Conservation (phyloP, 2,113 vertebrate genomes). For the Aptenodytes patagonicus region DNA sequence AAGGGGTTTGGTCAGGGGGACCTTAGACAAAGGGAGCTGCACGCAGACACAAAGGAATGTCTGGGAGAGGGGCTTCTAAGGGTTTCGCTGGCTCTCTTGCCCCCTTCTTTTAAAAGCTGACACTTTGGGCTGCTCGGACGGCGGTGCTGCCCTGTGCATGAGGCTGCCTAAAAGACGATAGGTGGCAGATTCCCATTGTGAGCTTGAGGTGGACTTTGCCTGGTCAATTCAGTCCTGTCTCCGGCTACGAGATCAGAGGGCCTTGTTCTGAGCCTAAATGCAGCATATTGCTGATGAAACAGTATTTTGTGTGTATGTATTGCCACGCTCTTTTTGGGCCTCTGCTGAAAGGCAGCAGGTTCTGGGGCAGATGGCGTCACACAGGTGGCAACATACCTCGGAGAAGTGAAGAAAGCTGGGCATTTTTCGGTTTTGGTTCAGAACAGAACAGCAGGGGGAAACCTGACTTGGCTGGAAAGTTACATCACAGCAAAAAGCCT, state of each 20-base stretch:
- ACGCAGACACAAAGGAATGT: not conserved
- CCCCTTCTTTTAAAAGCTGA: not conserved
- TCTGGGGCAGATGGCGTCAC: not conserved
- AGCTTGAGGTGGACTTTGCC: not conserved
- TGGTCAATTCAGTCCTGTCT: not conserved
- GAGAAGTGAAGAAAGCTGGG: not conserved
- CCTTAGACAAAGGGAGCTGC: constrained; percentile 9
- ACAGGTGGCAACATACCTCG: not conserved
- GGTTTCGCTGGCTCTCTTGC: not conserved
- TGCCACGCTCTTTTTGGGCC: not conserved
- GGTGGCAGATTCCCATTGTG: not conserved
- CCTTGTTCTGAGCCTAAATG: not conserved
- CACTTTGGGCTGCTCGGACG: not conserved
- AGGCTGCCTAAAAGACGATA: not conserved
- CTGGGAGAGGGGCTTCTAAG: not conserved
- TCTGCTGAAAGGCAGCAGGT: not conserved
- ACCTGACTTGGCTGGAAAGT: constrained; percentile 47
- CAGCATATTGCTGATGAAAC: not conserved
- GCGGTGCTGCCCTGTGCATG: not conserved
- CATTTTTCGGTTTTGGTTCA: not conserved
- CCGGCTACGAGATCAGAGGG: not conserved
- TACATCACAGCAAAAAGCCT: constrained; percentile 25
- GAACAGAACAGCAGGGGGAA: constrained; percentile 54
- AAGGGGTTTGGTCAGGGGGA: not conserved
- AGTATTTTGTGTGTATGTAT: not conserved